phyloP scores from a whole-genome alignment of 2,113 vertebrate species.

The Raja brachyura region DNA sequence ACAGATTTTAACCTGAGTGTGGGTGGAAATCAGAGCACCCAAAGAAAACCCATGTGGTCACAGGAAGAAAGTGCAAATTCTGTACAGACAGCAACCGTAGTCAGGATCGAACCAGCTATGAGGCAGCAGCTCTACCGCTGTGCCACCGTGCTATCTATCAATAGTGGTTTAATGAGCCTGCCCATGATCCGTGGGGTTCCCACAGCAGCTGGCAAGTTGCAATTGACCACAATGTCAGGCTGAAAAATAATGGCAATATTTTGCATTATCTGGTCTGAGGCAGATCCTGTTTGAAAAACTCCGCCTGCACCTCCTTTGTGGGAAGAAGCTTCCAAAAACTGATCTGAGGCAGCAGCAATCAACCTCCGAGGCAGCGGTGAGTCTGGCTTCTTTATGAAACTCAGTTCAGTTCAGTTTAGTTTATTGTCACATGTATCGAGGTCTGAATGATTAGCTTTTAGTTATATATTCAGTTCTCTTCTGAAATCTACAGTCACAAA shows the following conservation, averaged over 20 bases:
- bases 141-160: background rate
- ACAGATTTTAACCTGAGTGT: background rate
- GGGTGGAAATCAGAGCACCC: no score
- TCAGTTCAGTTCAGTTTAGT: background rate
- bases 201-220: background rate
- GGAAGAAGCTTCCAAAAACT: conserved; percentile 63
- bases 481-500: background rate
- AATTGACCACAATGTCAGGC: no score
- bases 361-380: conserved; percentile 77
- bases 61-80: no score
- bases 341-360: conserved; percentile 64
- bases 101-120: no score
- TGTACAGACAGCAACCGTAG: no score
- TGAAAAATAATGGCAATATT: background rate
- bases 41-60: no score
- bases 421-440: no score
- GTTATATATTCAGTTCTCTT: background rate
- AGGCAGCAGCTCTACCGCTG: no score
- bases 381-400: conserved; percentile 1
- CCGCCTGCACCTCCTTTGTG: conserved; percentile 64
- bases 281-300: conserved; percentile 84
- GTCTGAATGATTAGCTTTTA: background rate
- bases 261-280: background rate
- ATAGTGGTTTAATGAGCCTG: no score
- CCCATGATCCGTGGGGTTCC: background rate